Percentiles rank a stretch among this genome's conserved stretches.
phyloP scores from a whole-genome alignment of 2,113 vertebrate genomes.

The Mirounga angustirostris region DNA sequence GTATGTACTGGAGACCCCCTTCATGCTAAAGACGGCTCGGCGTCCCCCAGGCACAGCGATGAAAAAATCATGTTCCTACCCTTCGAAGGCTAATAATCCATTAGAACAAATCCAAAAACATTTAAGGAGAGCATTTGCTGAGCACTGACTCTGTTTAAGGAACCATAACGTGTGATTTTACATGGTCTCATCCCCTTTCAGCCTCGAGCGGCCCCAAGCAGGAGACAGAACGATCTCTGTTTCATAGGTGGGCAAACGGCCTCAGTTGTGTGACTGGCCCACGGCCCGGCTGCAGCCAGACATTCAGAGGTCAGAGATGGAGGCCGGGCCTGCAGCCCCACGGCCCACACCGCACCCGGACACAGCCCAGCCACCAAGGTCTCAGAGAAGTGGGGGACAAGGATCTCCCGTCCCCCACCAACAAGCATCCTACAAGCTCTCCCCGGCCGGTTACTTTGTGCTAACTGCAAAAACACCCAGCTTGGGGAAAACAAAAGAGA shows the following conservation, averaged over 20 bases:
- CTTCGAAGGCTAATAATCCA: neutral
- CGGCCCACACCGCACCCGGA: fast-evolving
- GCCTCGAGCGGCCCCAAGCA: fast-evolving
- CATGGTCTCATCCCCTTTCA: fast-evolving
- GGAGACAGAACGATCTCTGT: neutral
- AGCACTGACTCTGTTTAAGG: neutral
- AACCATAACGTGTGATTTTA: no score
- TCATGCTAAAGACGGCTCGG: neutral
- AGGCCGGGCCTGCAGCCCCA: fast-evolving
- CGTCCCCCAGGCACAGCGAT: fast-evolving
- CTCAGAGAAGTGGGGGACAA: neutral
- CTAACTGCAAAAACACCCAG: neutral
- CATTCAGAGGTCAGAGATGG: fast-evolving
- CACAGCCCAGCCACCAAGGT: fast-evolving
- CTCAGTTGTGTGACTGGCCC: fast-evolving
- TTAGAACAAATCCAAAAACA: neutral
- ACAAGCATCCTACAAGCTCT: fast-evolving
- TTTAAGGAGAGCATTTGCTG: neutral
- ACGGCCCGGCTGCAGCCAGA: fast-evolving
- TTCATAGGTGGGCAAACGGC: neutral
- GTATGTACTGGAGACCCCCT: neutral
- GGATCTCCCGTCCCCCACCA: fast-evolving
- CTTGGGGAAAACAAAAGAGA: neutral
- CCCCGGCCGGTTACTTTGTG: neutral
- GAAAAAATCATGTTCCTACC: neutral